phyloP scores from a whole-genome alignment of 2,888 invertebrate genomes.

The Linyphia triangularis region DNA sequence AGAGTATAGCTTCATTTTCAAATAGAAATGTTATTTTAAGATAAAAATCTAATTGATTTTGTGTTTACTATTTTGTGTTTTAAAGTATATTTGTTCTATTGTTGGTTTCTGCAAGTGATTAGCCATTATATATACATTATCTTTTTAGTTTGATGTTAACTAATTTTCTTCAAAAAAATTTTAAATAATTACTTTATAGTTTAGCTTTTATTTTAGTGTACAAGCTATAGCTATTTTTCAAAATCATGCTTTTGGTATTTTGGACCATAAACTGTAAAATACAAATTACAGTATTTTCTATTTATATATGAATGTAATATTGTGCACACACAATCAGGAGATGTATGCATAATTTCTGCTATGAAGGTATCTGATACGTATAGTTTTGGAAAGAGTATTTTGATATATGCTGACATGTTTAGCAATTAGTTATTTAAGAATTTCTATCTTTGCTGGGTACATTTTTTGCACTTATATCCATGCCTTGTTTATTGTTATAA shows the following conservation, averaged over 20 bases:
- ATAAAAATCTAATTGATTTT: too few relatives aligned
- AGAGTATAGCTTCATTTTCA: too few relatives aligned
- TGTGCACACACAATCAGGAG: slow-evolving; percentile 36
- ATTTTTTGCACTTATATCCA: too few relatives aligned
- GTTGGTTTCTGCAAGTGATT: too few relatives aligned
- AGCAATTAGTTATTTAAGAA: slow-evolving; percentile 32
- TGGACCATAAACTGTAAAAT: neutral
- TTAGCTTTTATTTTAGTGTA: neutral
- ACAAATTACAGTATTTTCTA: slow-evolving; percentile 11
- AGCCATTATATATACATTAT: neutral
- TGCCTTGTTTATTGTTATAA: neutral
- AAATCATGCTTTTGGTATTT: neutral
- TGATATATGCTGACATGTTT: slow-evolving; percentile 35
- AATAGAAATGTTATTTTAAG: too few relatives aligned
- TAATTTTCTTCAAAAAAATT: neutral
- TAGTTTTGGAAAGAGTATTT: slow-evolving; percentile 59
- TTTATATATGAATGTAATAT: slow-evolving; percentile 35
- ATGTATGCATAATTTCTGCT: slow-evolving; percentile 26
- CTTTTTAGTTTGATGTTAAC: neutral
- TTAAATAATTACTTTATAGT: neutral
- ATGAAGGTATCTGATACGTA: slow-evolving; percentile 46
- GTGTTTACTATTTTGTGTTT: too few relatives aligned
- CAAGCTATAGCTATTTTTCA: neutral
- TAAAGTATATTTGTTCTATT: too few relatives aligned
- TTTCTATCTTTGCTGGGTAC: slow-evolving; percentile 4